A percentile compares a stretch with the other conserved stretches of the same genome.
Evolutionary conservation across 2,888 invertebrate species (phyloP).

Genomic region (Dryobota labecula): DNA sequence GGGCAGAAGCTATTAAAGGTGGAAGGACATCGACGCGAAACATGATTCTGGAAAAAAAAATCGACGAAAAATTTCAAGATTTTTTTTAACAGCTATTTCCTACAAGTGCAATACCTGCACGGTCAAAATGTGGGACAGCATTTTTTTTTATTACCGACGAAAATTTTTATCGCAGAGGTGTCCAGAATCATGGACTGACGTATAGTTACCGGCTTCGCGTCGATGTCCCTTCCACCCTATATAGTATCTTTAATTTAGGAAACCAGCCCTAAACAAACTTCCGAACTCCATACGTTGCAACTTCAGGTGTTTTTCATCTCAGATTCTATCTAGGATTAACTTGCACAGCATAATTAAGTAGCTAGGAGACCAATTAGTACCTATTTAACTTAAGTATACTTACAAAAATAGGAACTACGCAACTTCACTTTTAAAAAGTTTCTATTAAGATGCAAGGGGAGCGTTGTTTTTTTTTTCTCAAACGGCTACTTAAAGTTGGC

Average conservation of each 20-base stretch:
- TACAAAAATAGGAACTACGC: constrained; percentile 4
- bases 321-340: constrained; percentile 1
- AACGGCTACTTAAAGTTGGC: constrained; percentile 4
- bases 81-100: too few species aligned
- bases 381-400: constrained; percentile 13
- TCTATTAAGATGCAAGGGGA: neutral
- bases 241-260: neutral
- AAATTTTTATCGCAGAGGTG: too few species aligned
- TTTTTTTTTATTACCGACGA: too few species aligned
- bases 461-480: neutral
- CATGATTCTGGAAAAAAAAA: too few species aligned
- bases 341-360: constrained; percentile 10
- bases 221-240: too few species aligned
- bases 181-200: too few species aligned
- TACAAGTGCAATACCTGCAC: too few species aligned
- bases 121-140: too few species aligned
- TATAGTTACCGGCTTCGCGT: too few species aligned
- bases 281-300: neutral
- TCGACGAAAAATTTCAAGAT: too few species aligned
- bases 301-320: constrained; percentile 4
- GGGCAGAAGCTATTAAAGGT: too few species aligned
- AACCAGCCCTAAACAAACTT: neutral
- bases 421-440: constrained; percentile 4
- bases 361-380: constrained; percentile 28
- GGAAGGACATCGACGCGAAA: too few species aligned